phyloP scores from a whole-genome alignment of 2,113 vertebrate genomes.

The Scophthalmus maximus region DNA sequence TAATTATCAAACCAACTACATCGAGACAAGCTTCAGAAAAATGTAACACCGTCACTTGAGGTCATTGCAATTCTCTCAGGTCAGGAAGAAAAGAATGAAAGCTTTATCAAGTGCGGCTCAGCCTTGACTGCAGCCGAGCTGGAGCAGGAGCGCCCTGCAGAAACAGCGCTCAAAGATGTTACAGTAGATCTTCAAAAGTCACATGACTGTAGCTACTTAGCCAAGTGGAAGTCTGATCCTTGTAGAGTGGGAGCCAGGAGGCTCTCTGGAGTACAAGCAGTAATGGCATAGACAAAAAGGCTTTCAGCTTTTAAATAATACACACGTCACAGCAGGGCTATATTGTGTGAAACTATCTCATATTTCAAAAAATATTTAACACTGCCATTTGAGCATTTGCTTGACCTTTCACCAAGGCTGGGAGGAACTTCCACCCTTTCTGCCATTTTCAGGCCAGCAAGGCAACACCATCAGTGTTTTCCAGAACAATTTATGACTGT shows the following conservation, averaged over 20 bases:
- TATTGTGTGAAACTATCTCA: slow-evolving; percentile 24
- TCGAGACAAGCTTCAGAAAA: slow-evolving; percentile 1
- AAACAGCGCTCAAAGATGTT: slow-evolving; percentile 52
- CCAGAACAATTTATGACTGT: slow-evolving; percentile 42
- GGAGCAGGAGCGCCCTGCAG: slow-evolving; percentile 33
- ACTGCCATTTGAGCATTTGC: slow-evolving; percentile 15
- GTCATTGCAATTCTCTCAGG: slow-evolving; percentile 5
- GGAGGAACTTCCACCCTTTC: slow-evolving; percentile 18
- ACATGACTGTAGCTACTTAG: slow-evolving; percentile 68
- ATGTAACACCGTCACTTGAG: slow-evolving; percentile 15
- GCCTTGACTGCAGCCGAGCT: slow-evolving; percentile 10
- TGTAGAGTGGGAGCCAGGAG: slow-evolving; percentile 55
- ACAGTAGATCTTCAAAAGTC: slow-evolving; percentile 55
- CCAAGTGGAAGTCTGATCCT: slow-evolving; percentile 71
- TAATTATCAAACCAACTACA: not conserved
- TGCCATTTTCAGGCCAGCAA: slow-evolving; percentile 20
- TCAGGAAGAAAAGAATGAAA: slow-evolving; percentile 15
- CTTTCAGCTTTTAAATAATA: slow-evolving; percentile 66
- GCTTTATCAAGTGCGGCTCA: slow-evolving; percentile 12
- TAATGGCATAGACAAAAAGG: slow-evolving; percentile 67
- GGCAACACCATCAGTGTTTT: slow-evolving; percentile 11
- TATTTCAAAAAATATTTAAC: slow-evolving; percentile 41
- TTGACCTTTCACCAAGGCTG: slow-evolving; percentile 10
- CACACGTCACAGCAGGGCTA: slow-evolving; percentile 31
- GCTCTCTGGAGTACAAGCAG: slow-evolving; percentile 60